Evolutionary conservation across 2,888 invertebrate genomes (phyloP).

Genomic region (Taenaris catops): DNA sequence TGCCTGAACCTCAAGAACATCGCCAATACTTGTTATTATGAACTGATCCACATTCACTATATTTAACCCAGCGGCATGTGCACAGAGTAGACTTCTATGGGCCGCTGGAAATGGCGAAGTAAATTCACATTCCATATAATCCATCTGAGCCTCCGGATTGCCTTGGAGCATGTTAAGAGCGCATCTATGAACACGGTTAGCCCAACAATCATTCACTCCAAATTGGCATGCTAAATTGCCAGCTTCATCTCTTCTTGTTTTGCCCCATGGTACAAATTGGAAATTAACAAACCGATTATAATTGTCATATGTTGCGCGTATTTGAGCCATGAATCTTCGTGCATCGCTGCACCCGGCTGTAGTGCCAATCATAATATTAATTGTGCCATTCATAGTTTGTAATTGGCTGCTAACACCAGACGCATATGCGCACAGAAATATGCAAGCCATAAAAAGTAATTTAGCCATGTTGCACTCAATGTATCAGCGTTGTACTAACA

Average conservation of each 20-base stretch:
- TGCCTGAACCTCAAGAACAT: slow-evolving; percentile 40
- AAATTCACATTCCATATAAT: slow-evolving; percentile 64
- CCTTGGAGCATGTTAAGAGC: slow-evolving; percentile 41
- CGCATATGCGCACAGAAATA: neutral
- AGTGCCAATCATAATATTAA: slow-evolving; percentile 2
- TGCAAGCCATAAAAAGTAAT: neutral
- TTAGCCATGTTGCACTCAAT: slow-evolving; percentile 3
- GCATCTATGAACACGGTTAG: slow-evolving; percentile 63
- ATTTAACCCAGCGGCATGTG: slow-evolving; percentile 40
- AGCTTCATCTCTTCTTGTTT: slow-evolving; percentile 36
- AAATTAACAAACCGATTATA: slow-evolving; percentile 51
- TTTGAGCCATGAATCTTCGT: slow-evolving; percentile 42
- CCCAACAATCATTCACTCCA: slow-evolving; percentile 52
- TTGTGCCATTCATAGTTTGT: slow-evolving; percentile 4
- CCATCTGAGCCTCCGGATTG: slow-evolving; percentile 46
- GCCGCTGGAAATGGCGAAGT: slow-evolving; percentile 38
- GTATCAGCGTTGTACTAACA: too few relatives aligned
- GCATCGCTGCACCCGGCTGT: slow-evolving; percentile 33
- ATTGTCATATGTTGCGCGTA: slow-evolving; percentile 41
- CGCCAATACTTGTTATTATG: slow-evolving; percentile 2
- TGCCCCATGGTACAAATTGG: slow-evolving; percentile 68
- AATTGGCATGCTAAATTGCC: slow-evolving; percentile 49
- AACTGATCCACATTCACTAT: slow-evolving; percentile 24
- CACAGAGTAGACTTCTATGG: slow-evolving; percentile 47
- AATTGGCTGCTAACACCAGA: neutral